phyloP scores from a whole-genome alignment of 2,113 vertebrate species.

The Lichenostomus cassidix region DNA sequence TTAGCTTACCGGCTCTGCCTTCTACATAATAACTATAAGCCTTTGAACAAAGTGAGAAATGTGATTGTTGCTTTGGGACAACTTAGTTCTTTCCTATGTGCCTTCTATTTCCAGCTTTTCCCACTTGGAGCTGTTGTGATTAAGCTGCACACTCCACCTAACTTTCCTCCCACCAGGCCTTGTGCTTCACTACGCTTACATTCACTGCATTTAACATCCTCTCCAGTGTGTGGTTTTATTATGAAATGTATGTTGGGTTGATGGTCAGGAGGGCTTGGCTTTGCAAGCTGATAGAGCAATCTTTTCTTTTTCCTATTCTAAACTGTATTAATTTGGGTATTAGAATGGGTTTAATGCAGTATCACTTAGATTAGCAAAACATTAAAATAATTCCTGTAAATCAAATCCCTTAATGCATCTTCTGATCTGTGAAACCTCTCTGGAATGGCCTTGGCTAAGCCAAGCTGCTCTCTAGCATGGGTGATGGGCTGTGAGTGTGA shows the following conservation, averaged over 20 bases:
- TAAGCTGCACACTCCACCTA: background rate
- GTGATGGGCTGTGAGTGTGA: background rate
- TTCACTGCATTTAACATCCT: background rate
- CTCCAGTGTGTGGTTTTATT: background rate
- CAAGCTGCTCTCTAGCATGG: background rate
- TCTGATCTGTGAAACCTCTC: constrained; percentile 25
- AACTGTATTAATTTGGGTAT: constrained; percentile 11
- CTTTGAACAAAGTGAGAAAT: background rate
- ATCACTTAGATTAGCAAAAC: background rate
- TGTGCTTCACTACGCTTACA: background rate
- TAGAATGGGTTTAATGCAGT: background rate
- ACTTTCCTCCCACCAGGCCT: background rate
- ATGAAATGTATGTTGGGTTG: background rate
- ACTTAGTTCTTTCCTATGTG: background rate
- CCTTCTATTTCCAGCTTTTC: background rate
- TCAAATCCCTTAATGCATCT: constrained; percentile 12
- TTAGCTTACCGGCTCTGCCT: background rate
- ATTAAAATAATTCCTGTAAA: background rate
- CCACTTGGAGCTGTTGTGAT: background rate
- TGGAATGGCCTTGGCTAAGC: constrained; percentile 29
- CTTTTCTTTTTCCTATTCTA: background rate
- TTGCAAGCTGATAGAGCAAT: background rate
- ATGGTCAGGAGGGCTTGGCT: background rate
- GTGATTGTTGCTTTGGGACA: background rate
- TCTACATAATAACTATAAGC: background rate